Base-by-base conservation (phyloP, 2,888 invertebrate genomes). In the Dermolepida albohirtum region DNA sequence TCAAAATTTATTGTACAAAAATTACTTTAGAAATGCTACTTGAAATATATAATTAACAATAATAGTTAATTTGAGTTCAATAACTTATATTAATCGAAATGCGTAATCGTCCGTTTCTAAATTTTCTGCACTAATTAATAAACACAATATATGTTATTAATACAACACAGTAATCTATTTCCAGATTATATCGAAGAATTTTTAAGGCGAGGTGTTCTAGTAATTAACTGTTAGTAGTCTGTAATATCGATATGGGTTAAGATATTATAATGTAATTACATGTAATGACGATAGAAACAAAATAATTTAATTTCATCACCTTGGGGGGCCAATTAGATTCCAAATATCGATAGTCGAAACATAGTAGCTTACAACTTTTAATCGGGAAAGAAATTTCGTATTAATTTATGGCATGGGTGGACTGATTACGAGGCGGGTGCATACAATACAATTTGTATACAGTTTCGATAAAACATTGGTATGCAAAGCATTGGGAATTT, bases 231-330 rank as follows among this genome's bases (percentile, higher is more conserved):
- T 62, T 47, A 17, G 67, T 59, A 14, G 34, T 34, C 6, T 34
- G 34, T 34, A 34, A 64, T 54, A 34, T 52, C 52, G 54, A 67
- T 63, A 67, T 44, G 63, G 67, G 44, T 54, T 63, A 51, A 68
- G 59, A 65, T 68, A 68, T 64, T 57, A 68, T 65, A 68, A 65
- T 65, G 57, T 65, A 68, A 68, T 68, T 65, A 65, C 68, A 59
- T 50, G 68, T 68, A 68, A 68, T 68, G 64, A 68, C 57, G 65
- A 41, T 68, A 51, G 65, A 67, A 67, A 67, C 67, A 67, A 67
- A 67, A 67, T 67, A 67, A 65, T 68, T 68, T 68, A 68, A 65
- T 65, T 68, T 52, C 65, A 59, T 66, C 68, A 62, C 68, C 64
- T 64, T 55, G 59, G 68, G 68, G 57, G 68, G 68, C 65, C 68